These are phyloP conservation scores for Drosophila prolongata DNA, from an alignment of 2,888 invertebrate genomes.

Conservation along the genomic window DNA sequence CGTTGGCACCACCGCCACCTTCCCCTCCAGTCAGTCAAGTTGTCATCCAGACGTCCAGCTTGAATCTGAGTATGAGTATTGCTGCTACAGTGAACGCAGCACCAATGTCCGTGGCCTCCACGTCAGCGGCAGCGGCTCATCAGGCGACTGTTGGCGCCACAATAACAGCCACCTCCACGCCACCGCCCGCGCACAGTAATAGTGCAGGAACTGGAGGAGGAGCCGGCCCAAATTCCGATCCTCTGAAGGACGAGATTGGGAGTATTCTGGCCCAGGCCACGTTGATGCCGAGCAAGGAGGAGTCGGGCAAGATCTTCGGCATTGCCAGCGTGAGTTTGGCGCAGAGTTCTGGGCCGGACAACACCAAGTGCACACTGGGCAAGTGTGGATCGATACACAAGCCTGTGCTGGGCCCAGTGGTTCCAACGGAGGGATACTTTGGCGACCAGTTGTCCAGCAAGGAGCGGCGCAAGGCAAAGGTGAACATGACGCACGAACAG, in stretches of 20 bases:
- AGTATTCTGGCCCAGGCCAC: constrained; percentile 82
- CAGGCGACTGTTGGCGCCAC: constrained; percentile 17
- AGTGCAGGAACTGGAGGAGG: constrained; percentile 1
- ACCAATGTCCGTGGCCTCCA: constrained; percentile 54
- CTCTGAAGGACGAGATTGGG: constrained; percentile 82
- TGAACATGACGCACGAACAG: constrained; percentile 89
- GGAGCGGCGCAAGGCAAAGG: constrained; percentile 86
- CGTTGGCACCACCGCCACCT: constrained; percentile 23
- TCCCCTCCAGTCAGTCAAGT: constrained; percentile 38
- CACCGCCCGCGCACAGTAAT: constrained; percentile 24
- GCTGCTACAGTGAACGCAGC: constrained; percentile 38
- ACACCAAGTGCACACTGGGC: constrained; percentile 84
- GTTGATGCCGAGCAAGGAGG: constrained; percentile 85
- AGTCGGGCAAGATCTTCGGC: constrained; percentile 85
- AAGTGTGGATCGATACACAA: constrained; percentile 85
- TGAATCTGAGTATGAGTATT: constrained; percentile 49
- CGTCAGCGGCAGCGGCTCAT: constrained; percentile 61
- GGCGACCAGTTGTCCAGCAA: constrained; percentile 84
- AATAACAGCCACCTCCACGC: constrained; percentile 30
- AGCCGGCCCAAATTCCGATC: constrained; percentile 64
- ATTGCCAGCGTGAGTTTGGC: constrained; percentile 85
- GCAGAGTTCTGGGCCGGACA: constrained; percentile 84
- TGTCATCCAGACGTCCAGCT: constrained; percentile 25
- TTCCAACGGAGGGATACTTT: constrained; percentile 84
- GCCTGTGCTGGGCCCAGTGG: constrained; percentile 84